Percentiles rank a stretch among this genome's conserved stretches.
Conservation (phyloP, 2,888 invertebrate genomes). For the Thysanoteuthis rhombus region DNA sequence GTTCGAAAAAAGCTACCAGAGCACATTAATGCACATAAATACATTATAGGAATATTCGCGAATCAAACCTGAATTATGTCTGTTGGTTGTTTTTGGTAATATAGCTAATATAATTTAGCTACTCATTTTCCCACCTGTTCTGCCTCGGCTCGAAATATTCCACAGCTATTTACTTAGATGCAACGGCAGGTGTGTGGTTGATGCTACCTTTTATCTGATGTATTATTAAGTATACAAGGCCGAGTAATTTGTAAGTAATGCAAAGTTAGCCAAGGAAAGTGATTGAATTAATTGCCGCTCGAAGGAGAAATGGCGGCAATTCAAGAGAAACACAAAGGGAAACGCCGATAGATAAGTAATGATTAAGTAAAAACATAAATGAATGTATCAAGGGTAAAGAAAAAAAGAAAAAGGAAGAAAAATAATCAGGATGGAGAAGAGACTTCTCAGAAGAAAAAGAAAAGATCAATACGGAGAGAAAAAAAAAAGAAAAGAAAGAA, state of each 20-base stretch:
- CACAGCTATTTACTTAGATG: background rate
- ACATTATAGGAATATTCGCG: background rate
- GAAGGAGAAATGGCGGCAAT: background rate
- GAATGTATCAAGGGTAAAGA: no score
- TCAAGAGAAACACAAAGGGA: background rate
- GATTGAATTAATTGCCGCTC: background rate
- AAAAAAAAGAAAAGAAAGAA: no score
- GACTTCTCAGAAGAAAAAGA: background rate
- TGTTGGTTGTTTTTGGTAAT: background rate
- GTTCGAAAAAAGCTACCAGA: background rate
- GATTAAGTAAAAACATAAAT: no score
- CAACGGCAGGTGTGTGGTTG: background rate
- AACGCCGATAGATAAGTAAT: background rate
- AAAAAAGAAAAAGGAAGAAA: no score
- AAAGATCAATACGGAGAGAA: background rate
- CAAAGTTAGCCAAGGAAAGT: conserved; percentile 12
- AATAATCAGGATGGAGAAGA: background rate
- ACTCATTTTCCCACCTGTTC: background rate
- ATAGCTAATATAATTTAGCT: background rate
- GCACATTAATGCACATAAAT: no score
- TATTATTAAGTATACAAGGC: background rate
- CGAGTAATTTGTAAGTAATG: background rate
- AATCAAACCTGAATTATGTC: background rate
- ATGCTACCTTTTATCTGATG: background rate
- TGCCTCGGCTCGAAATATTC: background rate